A percentile compares a stretch with the other conserved stretches of the same genome.
Conservation (phyloP, 2,888 invertebrate species). For the Cremastinae sp. region DNA sequence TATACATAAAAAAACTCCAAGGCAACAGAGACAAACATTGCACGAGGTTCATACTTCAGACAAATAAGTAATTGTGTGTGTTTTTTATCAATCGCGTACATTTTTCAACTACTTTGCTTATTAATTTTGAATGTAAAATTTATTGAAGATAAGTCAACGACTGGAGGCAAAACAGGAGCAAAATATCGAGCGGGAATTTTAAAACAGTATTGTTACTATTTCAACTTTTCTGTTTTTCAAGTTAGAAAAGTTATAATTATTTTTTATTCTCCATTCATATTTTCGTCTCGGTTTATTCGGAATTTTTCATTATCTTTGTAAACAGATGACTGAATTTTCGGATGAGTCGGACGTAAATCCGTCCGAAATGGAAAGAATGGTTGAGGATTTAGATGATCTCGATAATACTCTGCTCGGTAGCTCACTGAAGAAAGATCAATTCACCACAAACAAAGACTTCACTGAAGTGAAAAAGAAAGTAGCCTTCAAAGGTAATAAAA, state of each 20-base stretch:
- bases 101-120: not conserved
- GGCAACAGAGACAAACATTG: constrained; percentile 20
- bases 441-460: constrained; percentile 51
- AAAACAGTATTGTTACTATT: not conserved
- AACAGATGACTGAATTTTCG: constrained; percentile 61
- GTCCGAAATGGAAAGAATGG: constrained; percentile 63
- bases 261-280: no score
- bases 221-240: not conserved
- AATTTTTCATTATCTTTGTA: not conserved
- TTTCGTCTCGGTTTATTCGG: no score
- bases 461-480: constrained; percentile 70
- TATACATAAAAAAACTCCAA: constrained; percentile 37
- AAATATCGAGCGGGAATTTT: constrained; percentile 6
- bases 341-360: constrained; percentile 64
- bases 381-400: constrained; percentile 71
- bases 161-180: not conserved
- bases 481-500: constrained; percentile 72
- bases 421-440: constrained; percentile 61
- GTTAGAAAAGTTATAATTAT: no score
- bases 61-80: not conserved
- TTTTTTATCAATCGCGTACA: not conserved
- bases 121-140: no score
- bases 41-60: not conserved
- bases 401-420: constrained; percentile 70
- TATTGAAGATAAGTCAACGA: no score